These are phyloP conservation scores for Apis cerana DNA, from an alignment of 1,140 invertebrate genomes.

Conservation along the genomic window DNA sequence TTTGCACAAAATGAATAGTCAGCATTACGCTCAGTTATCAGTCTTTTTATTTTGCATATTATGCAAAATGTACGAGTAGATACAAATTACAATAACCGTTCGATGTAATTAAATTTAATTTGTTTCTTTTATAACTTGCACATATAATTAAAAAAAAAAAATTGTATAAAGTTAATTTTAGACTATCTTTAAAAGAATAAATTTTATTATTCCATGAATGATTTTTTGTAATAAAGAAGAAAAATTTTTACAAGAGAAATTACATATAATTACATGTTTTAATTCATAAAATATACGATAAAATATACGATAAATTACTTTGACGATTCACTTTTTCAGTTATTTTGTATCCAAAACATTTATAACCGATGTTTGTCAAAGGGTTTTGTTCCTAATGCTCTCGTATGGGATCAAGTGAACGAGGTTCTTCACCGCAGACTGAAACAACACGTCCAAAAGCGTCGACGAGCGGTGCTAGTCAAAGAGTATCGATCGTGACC, in stretches of 20 bases:
- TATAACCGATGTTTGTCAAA: not conserved
- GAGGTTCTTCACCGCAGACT: not conserved
- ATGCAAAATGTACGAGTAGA: not conserved
- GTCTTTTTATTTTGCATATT: not conserved
- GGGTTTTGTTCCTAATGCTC: not conserved
- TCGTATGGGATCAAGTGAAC: not conserved
- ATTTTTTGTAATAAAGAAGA: too few relatives aligned
- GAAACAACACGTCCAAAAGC: not conserved
- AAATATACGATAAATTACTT: not conserved
- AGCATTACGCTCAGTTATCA: not conserved
- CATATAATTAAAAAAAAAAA: too few relatives aligned
- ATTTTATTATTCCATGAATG: not conserved
- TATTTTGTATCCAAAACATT: not conserved
- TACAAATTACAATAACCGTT: not conserved
- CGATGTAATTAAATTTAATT: not conserved
- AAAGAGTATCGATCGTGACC: conserved; percentile 44
- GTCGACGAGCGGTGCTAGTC: conserved; percentile 7
- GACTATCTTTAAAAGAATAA: too few relatives aligned
- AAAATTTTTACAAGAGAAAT: not conserved
- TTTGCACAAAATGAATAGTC: conserved; percentile 8
- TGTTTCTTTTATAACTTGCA: not conserved
- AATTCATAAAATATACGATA: not conserved
- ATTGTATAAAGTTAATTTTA: too few relatives aligned
- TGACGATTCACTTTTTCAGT: not conserved
- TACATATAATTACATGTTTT: not conserved